phyloP scores from a whole-genome alignment of 2,113 vertebrate species.

The Corynorhinus townsendii region DNA sequence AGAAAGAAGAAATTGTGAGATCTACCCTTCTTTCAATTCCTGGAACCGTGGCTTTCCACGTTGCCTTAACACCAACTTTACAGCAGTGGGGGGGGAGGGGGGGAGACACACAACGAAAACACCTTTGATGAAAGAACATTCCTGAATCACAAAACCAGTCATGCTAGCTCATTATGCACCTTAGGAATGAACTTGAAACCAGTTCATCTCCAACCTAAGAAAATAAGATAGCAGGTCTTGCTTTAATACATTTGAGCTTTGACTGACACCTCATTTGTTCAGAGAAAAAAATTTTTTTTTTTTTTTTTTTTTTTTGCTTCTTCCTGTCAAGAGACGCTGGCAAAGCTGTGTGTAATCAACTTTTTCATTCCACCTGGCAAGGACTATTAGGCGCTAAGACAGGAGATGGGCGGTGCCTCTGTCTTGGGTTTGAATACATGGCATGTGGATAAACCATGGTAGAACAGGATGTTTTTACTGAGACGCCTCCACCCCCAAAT shows the following conservation, averaged over 20 bases:
- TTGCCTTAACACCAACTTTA: neutral
- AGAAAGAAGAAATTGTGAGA: constrained; percentile 50
- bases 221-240: constrained; percentile 68
- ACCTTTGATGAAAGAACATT: constrained; percentile 62
- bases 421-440: neutral
- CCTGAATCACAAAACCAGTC: constrained; percentile 50
- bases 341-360: constrained; percentile 69
- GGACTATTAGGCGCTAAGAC: constrained; percentile 60
- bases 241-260: constrained; percentile 56
- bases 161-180: constrained; percentile 54
- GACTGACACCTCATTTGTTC: constrained; percentile 74
- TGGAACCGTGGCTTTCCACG: constrained; percentile 51
- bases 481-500: neutral
- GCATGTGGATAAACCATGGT: neutral
- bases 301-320: constrained; percentile 31
- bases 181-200: constrained; percentile 75
- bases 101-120: neutral
- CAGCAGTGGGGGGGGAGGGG: neutral
- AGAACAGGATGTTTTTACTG: constrained; percentile 23
- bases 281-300: constrained; percentile 46
- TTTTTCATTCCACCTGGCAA: constrained; percentile 67
- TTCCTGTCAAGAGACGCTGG: constrained; percentile 67
- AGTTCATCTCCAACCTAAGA: constrained; percentile 76
- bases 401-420: neutral
- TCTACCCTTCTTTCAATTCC: constrained; percentile 37